Evolutionary conservation across 2,113 vertebrate species (phyloP), one percentile per base, ranked within the genome.

Genomic region (Nothobranchius kuhntae): DNA sequence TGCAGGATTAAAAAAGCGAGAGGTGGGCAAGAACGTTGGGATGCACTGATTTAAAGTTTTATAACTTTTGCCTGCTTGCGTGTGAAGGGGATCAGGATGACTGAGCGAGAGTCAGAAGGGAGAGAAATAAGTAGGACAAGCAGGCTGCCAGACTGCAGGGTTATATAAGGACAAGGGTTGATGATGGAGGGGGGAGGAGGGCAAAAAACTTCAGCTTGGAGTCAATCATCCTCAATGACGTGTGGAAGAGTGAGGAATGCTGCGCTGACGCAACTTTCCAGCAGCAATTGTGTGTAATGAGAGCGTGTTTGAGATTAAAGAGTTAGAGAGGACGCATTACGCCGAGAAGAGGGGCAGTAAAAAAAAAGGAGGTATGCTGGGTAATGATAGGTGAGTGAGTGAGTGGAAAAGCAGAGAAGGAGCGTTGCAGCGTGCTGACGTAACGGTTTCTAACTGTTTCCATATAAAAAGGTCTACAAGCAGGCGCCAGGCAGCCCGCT

Each of bases 361-460:
- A 74, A 30, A 21, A 55, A 47, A 52, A 71, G 54, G 77, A 56
- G 56, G 58, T 8, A 68, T 75, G 84, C 68, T 76, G 48, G 21
- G 64, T 64, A 53, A 68, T 82, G 78, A 70, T 64, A 35, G 69
- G 70, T 62, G 45, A 63, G 44, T 61, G 51, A 35, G 66, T 0
- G n/a, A 80, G 78, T 86, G 86, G 87, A 90, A 91, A 89, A 85
- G 79, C 24, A 12, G 58, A 40, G 69, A 61, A 59, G 54, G 53
- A 65, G 78, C 42, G 65, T 59, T 17, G 68, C 51, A 61, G 71
- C 73, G 54, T 77, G 75, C 77, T 93, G 91, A 91, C 86, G 86
- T 89, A 90, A 89, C 78, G 54, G 70, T 59, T 87, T 78, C 84
- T 88, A 90, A 91, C 86, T 92, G 90, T 92, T 92, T 91, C 93